These are phyloP conservation scores for Australoheros scitulus DNA, from an alignment of 2,113 vertebrate species.

Conservation along the genomic window DNA sequence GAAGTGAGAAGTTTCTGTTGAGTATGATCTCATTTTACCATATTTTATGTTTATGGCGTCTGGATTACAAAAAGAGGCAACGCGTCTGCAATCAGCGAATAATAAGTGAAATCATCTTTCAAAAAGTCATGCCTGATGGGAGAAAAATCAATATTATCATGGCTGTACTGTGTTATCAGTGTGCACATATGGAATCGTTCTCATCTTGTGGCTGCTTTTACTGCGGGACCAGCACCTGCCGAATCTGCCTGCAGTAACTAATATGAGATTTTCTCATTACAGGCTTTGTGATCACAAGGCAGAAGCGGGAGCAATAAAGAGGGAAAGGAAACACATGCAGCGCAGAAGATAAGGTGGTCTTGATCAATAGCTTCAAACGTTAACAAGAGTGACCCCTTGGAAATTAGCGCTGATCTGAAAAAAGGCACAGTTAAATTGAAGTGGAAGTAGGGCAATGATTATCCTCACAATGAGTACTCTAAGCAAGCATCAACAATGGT, in stretches of 20 bases:
- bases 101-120: conserved; percentile 43
- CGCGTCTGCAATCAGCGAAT: conserved; percentile 19
- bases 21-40: not conserved
- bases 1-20: not conserved
- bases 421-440: conserved; percentile 50
- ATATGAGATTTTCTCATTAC: conserved; percentile 66
- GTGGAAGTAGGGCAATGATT: conserved; percentile 28
- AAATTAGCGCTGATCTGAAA: conserved; percentile 63
- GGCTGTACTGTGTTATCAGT: conserved; percentile 47
- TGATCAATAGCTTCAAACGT: conserved; percentile 68
- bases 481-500: conserved; percentile 2
- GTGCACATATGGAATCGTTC: conserved; percentile 37
- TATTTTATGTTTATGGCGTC: conserved; percentile 1
- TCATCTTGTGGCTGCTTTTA: conserved; percentile 50
- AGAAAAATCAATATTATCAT: conserved; percentile 61
- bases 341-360: conserved; percentile 55
- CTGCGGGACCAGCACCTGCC: conserved; percentile 48
- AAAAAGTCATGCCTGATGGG: conserved; percentile 21
- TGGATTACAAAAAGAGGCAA: conserved; percentile 1
- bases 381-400: conserved; percentile 66
- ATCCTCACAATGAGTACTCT: conserved; percentile 48
- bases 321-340: conserved; percentile 51
- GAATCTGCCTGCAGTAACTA: conserved; percentile 52
- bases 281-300: conserved; percentile 57
- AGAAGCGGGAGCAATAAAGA: conserved; percentile 26